These are phyloP conservation scores for Heteromormyrus szaboi DNA, from an alignment of 2,797 vertebrate genomes.

Conservation along the genomic window DNA sequence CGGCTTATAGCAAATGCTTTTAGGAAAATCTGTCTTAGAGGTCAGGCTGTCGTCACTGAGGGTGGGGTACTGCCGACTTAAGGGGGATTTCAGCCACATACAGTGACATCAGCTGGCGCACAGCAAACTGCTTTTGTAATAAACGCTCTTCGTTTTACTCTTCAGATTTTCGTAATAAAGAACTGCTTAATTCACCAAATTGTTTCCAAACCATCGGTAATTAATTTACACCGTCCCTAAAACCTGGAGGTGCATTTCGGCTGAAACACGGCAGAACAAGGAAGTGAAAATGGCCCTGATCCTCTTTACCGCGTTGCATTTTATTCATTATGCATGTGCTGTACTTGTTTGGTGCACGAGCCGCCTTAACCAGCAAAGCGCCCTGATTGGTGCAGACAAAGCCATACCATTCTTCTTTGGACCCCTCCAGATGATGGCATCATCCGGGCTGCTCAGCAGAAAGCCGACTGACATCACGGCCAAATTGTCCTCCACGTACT, in stretches of 20 bases:
- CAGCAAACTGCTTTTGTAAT: background rate
- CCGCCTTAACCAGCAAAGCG: background rate
- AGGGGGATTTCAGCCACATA: background rate
- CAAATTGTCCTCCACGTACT: conserved; percentile 93
- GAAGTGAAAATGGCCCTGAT: background rate
- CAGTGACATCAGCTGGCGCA: background rate
- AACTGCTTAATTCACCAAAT: background rate
- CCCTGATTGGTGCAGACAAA: background rate
- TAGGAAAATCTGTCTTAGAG: background rate
- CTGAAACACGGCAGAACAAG: background rate
- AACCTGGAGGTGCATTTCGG: background rate
- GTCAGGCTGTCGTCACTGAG: conserved; percentile 45
- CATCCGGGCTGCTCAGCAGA: conserved; percentile 84
- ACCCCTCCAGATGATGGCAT: conserved; percentile 96
- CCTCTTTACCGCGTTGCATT: background rate
- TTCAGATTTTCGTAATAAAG: background rate
- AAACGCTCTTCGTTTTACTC: background rate
- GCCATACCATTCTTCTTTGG: conserved; percentile 92
- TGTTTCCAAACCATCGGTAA: background rate
- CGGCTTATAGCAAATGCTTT: conserved; percentile 44
- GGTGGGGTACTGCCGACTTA: conserved; percentile 54
- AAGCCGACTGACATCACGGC: conserved; percentile 95
- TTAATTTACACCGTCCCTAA: background rate
- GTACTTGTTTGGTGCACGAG: background rate
- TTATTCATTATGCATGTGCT: background rate